These are phyloP conservation scores for Saxicola maurus DNA, from an alignment of 2,797 vertebrate genomes.

Conservation along the genomic window DNA sequence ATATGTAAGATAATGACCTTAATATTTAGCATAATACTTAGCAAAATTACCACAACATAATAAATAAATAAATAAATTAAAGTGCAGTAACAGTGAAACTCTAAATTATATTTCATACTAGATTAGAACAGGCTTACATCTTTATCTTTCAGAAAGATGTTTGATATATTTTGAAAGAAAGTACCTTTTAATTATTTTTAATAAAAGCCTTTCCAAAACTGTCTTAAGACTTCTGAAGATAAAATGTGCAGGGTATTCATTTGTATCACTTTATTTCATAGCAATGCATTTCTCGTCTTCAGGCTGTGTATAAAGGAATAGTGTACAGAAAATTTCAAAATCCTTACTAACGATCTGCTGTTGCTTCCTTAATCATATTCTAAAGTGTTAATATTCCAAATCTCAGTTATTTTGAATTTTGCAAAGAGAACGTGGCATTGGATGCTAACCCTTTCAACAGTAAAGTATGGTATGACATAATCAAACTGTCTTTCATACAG, in stretches of 20 bases:
- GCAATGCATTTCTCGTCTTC: background rate
- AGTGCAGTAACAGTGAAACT: background rate
- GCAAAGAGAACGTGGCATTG: background rate
- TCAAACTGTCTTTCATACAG: background rate
- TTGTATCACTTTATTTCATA: background rate
- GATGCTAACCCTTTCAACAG: background rate
- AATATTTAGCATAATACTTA: background rate
- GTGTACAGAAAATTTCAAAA: background rate
- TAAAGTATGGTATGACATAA: background rate
- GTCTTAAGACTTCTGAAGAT: background rate
- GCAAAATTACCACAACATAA: background rate
- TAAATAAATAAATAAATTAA: background rate
- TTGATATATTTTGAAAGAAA: background rate
- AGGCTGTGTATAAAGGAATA: background rate
- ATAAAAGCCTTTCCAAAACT: background rate
- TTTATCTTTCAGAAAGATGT: background rate
- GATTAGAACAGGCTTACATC: background rate
- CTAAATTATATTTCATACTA: background rate
- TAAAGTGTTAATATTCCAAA: background rate
- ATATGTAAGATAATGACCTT: background rate
- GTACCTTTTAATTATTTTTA: background rate
- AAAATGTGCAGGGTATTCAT: background rate
- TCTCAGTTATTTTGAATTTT: background rate
- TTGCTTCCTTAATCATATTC: background rate
- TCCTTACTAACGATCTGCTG: background rate